A percentile compares a stretch with the other conserved stretches of the same genome.
phyloP scores from a whole-genome alignment of 2,888 invertebrate genomes.

The Pristionchus mayeri region DNA sequence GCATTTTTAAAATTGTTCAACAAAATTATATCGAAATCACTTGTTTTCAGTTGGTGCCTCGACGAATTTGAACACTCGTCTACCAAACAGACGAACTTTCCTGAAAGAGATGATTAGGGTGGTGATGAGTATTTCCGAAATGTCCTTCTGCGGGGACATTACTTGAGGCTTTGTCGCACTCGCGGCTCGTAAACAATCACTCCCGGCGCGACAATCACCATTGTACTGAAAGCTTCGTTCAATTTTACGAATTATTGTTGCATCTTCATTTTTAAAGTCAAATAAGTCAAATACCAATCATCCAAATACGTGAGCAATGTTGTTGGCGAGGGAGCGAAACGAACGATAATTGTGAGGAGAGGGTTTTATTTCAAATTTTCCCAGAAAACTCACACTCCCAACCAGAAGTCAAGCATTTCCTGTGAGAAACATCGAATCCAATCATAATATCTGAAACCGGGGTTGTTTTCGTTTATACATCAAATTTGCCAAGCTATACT shows the following conservation, averaged over 20 bases:
- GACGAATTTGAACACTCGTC: background rate
- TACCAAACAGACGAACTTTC: background rate
- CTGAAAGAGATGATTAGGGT: background rate
- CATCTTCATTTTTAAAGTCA: too few species aligned
- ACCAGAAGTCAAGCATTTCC: background rate
- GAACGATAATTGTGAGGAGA: too few species aligned
- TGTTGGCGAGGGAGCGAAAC: too few species aligned
- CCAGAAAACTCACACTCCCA: background rate
- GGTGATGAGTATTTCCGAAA: background rate
- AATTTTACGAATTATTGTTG: too few species aligned
- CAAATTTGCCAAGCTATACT: too few species aligned
- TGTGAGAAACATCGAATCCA: background rate
- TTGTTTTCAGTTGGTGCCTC: background rate
- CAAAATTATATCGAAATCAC: background rate
- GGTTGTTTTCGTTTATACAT: too few species aligned
- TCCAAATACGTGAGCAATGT: too few species aligned
- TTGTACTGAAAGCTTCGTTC: background rate
- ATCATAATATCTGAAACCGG: background rate
- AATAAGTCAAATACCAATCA: too few species aligned
- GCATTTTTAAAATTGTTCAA: background rate
- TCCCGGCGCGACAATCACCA: background rate
- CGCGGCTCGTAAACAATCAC: background rate
- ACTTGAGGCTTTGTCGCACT: background rate
- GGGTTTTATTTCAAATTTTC: background rate
- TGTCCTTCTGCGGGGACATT: too few species aligned